Base-by-base conservation (phyloP, 2,113 vertebrate species). In the Thalassarche chlororhynchos region DNA sequence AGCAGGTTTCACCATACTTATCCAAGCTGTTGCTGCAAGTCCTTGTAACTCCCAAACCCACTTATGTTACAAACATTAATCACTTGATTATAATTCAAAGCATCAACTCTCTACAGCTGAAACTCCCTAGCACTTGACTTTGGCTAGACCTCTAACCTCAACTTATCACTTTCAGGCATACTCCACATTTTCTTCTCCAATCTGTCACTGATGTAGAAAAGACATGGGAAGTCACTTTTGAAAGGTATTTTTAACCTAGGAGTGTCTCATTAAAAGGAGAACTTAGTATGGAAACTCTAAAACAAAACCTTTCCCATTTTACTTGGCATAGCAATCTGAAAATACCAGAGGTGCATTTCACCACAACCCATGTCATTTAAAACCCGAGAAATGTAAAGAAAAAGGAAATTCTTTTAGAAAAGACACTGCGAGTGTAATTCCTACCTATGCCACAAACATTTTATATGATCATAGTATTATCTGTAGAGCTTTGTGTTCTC, bases 81-180 rank as follows among this genome's bases (percentile, higher is more conserved):
- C 95, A 95, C 82, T 81, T 81, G 78, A 90, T 95, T 97, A 93
- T 96, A 97, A 97, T 92, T 96, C 95, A 96, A 96, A 96, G 92
- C 88, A 96, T 84, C 95, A 96, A 93, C 83, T 89, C 90, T 68
- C 64, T 84, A 95, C 85, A 91, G 85, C 93, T 96, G 96, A 94
- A 96, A 92, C 93, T 97, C 96, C 90, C 94, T 38, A 96, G 88
- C 92, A 96, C 95, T 97, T 97, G 96, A 97, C 96, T 97, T 97
- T 94, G 93, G 79, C 92, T 88, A 61, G 90, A 96, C 93, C 96
- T 96, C 93, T 97, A 94, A 94, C 94, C 96, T 93, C 83, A 88
- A 52, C 94, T 96, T 94, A 96, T 46, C 97, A 84, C 94, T 93
- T 95, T 89, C 92, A 81, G 83, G 77, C 71, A 1, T 93, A 78